Evolutionary conservation across 2,888 invertebrate genomes (phyloP).

Genomic region (Cephus spinipes): DNA sequence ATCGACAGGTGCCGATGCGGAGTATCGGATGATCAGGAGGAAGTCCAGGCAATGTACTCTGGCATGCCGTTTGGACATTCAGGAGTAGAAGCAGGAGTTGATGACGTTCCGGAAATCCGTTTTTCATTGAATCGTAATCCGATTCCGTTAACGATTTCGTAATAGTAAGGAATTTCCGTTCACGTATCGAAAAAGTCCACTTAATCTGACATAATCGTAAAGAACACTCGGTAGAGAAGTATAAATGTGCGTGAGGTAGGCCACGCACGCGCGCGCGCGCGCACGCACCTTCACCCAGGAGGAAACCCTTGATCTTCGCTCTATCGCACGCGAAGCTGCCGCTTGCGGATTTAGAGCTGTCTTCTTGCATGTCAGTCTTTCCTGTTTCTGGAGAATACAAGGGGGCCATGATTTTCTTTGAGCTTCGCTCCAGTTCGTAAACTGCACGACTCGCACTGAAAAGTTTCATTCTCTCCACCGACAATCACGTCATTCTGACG

Average conservation of each 20-base stretch:
- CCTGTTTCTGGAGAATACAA: slow-evolving; percentile 29
- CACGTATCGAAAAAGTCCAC: background rate
- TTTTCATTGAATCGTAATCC: background rate
- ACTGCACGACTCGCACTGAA: no score
- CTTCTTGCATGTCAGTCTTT: slow-evolving; percentile 16
- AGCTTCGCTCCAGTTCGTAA: no score
- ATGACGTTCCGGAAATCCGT: background rate
- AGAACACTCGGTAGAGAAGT: slow-evolving; percentile 19
- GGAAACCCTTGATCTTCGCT: slow-evolving; percentile 16
- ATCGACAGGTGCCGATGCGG: background rate
- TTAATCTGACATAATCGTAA: slow-evolving; percentile 17
- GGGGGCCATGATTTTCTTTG: slow-evolving; percentile 26
- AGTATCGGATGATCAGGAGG: background rate
- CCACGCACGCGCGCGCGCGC: background rate
- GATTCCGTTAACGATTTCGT: background rate
- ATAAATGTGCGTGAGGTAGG: slow-evolving; percentile 12
- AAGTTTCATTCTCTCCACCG: background rate
- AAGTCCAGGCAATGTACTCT: no score
- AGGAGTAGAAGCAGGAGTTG: background rate
- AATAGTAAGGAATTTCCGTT: background rate
- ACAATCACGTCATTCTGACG: background rate
- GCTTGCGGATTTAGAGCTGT: slow-evolving; percentile 19
- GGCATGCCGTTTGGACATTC: background rate
- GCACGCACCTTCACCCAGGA: slow-evolving; percentile 1
- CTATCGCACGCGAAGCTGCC: slow-evolving; percentile 13